A percentile compares a stretch with the other conserved stretches of the same genome.
These are phyloP conservation scores for Campylorhamphus procurvoides DNA, from an alignment of 2,113 vertebrate genomes.

Conservation along the genomic window DNA sequence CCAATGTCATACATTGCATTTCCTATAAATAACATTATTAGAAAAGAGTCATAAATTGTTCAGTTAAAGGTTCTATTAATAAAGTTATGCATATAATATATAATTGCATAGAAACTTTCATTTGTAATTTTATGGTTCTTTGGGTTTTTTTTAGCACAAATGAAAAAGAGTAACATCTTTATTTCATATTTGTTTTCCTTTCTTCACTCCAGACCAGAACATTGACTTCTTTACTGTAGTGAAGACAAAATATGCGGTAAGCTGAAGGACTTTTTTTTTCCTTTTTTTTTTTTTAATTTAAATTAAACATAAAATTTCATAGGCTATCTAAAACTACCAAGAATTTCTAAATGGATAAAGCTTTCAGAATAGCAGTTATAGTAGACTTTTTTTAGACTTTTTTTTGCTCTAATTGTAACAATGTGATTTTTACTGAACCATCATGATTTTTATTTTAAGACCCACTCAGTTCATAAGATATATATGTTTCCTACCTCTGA, in stretches of 20 bases:
- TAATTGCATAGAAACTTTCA: rapidly evolving
- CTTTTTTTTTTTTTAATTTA: not conserved
- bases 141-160: not conserved
- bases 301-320: not conserved
- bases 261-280: not conserved
- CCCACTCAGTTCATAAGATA: not conserved
- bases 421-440: slow-evolving; percentile 7
- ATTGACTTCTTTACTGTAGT: not conserved
- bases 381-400: not conserved
- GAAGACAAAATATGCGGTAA: not conserved
- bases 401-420: not conserved
- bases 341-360: not conserved
- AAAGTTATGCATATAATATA: not conserved
- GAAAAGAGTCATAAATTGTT: not conserved
- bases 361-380: not conserved
- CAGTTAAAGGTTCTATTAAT: not conserved
- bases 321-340: not conserved
- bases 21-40: not conserved
- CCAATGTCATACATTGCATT: not conserved
- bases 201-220: not conserved
- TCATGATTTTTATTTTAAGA: not conserved
- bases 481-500: not conserved
- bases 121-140: not conserved
- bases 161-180: not conserved
- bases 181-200: not conserved